These are phyloP conservation scores for Hylia prasina DNA, from an alignment of 2,113 vertebrate genomes.

Conservation along the genomic window DNA sequence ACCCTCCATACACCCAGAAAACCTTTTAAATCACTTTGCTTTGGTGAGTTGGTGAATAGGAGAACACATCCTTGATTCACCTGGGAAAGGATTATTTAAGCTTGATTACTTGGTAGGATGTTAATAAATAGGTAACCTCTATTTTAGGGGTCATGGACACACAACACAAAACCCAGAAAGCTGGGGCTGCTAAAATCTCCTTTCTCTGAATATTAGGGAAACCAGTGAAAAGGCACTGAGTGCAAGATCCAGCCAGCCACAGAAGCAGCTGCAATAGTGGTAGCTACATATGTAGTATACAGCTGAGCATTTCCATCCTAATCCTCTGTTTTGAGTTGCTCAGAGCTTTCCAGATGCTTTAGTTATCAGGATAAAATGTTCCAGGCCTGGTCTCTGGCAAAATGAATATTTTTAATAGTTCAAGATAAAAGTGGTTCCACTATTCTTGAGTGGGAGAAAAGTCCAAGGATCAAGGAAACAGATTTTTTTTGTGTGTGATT, in stretches of 20 bases:
- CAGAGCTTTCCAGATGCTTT: slow-evolving; percentile 11
- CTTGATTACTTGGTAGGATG: neutral
- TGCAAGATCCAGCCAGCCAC: neutral
- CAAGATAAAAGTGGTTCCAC: neutral
- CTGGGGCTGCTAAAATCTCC: neutral
- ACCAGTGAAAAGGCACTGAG: neutral
- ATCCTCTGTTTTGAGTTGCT: neutral
- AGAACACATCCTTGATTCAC: neutral
- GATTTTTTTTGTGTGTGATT: neutral
- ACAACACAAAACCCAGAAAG: neutral
- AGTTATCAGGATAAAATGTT: slow-evolving; percentile 42
- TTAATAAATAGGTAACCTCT: neutral
- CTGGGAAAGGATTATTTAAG: neutral
- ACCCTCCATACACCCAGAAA: neutral
- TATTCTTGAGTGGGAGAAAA: neutral
- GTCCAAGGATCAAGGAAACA: neutral
- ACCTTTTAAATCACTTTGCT: neutral
- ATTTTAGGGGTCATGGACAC: neutral
- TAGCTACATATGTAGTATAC: neutral
- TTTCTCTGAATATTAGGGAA: neutral
- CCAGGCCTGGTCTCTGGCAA: slow-evolving; percentile 2
- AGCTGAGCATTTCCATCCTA: neutral
- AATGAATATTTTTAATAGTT: slow-evolving; percentile 22
- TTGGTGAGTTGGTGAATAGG: neutral
- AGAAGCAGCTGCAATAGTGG: neutral